Base-by-base conservation (phyloP, 2,888 invertebrate species). In the Diaprepes abbreviatus region DNA sequence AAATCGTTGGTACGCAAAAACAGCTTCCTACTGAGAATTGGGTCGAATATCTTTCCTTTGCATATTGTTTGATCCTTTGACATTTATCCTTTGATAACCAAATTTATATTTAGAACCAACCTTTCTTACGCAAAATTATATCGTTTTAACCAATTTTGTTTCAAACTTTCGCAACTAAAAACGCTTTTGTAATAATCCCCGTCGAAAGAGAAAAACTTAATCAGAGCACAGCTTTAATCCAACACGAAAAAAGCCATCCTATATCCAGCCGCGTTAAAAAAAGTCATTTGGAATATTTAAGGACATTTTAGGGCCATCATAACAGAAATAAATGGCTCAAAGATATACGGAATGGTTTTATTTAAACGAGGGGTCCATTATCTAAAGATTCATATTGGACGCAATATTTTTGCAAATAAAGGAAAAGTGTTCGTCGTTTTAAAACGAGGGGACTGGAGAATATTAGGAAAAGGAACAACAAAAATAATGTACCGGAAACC, bases 381-480 rank as follows among this genome's bases (percentile, higher is more conserved):
- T 50, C 48, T 16, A 21, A 28, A 50, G 48, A 50, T 50, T 50
- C 48, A 50, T 50, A 50, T 50, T 50, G 48, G 48, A 50, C 48
- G 48, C 48, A 28, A 50, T 50, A 50, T 50, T n/a, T n/a, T 50
- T 28, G 48, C 12, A 50, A 50, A 50, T 50, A 50, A 50, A 50
- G 48, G 48, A 50, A 50, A 28, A 50, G 48, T 50, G 48, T 50
- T 24, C 19, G 19, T 19, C 28, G 16, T 6, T 50, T 50, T 50
- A 16, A 50, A 50, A 28, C 7, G 28, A 45, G 31, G 48, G 48
- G 48, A 31, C 48, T 28, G 28, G 16, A 50, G 48, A 50, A 50
- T 50, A 50, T 50, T 50, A 50, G 48, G 28, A n/a, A 28, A 50
- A 50, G 48, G 48, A 50, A 50, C 48, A 50, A 50, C 48, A 50